phyloP scores from a whole-genome alignment of 2,888 invertebrate genomes.

The Neoascia interrupta region DNA sequence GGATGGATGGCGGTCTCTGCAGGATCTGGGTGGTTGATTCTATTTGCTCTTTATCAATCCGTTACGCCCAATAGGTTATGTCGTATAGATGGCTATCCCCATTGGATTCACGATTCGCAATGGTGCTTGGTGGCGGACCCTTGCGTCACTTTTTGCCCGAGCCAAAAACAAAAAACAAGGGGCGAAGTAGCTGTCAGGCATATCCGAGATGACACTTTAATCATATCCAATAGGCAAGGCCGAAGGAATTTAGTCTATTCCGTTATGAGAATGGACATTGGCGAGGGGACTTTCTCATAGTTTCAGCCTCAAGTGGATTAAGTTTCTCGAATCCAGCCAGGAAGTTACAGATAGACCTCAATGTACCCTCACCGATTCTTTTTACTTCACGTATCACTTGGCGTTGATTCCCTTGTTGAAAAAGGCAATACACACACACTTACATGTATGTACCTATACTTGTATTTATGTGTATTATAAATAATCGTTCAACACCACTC shows the following conservation, averaged over 20 bases:
- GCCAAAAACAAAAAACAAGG: conserved; percentile 19
- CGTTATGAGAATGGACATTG: conserved; percentile 48
- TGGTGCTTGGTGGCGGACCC: conserved; percentile 22
- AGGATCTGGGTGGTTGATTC: conserved; percentile 51
- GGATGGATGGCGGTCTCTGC: neutral
- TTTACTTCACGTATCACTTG: conserved; percentile 62
- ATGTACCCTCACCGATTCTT: neutral
- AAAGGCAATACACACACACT: neutral
- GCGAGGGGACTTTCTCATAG: conserved; percentile 34
- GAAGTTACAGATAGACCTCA: neutral
- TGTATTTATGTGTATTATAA: conserved; percentile 28
- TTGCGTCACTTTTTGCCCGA: neutral
- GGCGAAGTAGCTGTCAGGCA: conserved; percentile 48
- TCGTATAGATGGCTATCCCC: conserved; percentile 45
- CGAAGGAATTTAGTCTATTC: conserved; percentile 49
- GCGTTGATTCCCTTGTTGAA: conserved; percentile 19
- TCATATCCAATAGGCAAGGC: conserved; percentile 46
- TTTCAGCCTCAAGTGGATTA: conserved; percentile 52
- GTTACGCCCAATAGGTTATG: conserved; percentile 66
- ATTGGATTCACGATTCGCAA: conserved; percentile 13
- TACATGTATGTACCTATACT: neutral
- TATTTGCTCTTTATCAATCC: conserved; percentile 64
- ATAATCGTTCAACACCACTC: conserved; percentile 51
- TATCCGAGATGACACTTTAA: conserved; percentile 67
- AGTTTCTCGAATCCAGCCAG: conserved; percentile 7